Percentiles rank a stretch among this genome's conserved stretches.
These are phyloP conservation scores for Lasius fuliginosus DNA, from an alignment of 2,888 invertebrate genomes.

Conservation along the genomic window DNA sequence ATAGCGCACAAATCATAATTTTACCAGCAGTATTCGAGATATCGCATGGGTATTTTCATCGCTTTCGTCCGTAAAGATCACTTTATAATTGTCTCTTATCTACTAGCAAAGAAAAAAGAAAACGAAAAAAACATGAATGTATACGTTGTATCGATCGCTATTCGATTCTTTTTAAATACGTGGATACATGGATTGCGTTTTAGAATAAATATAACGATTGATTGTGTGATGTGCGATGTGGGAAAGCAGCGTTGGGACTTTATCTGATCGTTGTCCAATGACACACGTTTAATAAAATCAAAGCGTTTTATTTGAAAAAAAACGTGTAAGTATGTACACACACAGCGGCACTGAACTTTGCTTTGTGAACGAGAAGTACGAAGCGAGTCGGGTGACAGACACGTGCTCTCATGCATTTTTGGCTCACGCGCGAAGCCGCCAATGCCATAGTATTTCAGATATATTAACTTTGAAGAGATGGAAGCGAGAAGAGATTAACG, in stretches of 20 bases:
- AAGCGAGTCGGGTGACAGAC: slow-evolving; percentile 51
- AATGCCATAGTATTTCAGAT: slow-evolving; percentile 70
- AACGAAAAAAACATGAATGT: slow-evolving; percentile 44
- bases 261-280: slow-evolving; percentile 10
- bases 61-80: slow-evolving; percentile 52
- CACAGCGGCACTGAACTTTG: slow-evolving; percentile 26
- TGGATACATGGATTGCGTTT: slow-evolving; percentile 56
- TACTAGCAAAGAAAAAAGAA: slow-evolving; percentile 39
- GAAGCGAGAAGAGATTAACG: slow-evolving; percentile 61
- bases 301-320: slow-evolving; percentile 12
- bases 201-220: slow-evolving; percentile 46
- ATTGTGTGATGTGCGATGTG: slow-evolving; percentile 34
- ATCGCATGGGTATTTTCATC: slow-evolving; percentile 64
- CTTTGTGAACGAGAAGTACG: slow-evolving; percentile 9
- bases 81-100: slow-evolving; percentile 53
- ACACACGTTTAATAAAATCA: slow-evolving; percentile 26
- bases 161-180: slow-evolving; percentile 62
- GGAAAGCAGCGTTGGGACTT: slow-evolving; percentile 31
- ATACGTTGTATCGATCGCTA: slow-evolving; percentile 53
- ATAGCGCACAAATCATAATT: slow-evolving; percentile 7
- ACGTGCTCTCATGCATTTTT: slow-evolving; percentile 71
- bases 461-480: slow-evolving; percentile 63
- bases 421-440: slow-evolving; percentile 62
- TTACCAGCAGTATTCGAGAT: slow-evolving; percentile 55
- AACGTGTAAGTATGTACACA: neutral